Percentiles rank a stretch among this genome's conserved stretches.
These are phyloP conservation scores for Hirtodrosophila cameraria DNA, from an alignment of 2,888 invertebrate species.

Conservation along the genomic window DNA sequence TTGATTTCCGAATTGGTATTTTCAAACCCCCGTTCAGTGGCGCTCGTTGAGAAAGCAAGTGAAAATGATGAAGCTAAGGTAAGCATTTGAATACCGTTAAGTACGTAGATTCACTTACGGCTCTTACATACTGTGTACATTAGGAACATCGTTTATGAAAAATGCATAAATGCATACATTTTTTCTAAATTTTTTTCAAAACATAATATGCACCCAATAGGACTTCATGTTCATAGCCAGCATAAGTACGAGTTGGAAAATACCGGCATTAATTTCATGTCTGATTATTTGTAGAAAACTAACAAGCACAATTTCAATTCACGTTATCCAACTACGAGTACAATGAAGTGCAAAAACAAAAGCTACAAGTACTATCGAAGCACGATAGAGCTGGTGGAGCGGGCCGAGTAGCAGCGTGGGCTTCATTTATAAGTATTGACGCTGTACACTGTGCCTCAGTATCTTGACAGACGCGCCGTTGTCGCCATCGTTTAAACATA, in stretches of 20 bases:
- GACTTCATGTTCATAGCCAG: background rate
- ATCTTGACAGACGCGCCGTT: conserved; percentile 55
- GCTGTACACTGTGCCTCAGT: conserved; percentile 50
- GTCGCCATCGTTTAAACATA: conserved; percentile 35
- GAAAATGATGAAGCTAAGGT: no score
- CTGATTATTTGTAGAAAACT: conserved; percentile 19
- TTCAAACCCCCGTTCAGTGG: no score
- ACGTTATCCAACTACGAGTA: conserved; percentile 3
- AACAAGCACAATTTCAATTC: conserved; percentile 16
- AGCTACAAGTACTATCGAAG: conserved; percentile 11
- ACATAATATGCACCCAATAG: background rate
- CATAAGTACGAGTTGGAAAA: conserved; percentile 1
- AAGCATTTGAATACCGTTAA: no score
- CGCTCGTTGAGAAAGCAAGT: no score
- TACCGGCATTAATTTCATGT: conserved; percentile 3
- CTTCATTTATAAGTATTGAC: conserved; percentile 46
- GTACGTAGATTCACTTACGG: no score
- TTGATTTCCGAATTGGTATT: no score
- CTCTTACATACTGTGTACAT: no score
- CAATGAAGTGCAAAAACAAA: conserved; percentile 34
- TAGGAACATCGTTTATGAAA: no score
- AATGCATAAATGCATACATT: no score
- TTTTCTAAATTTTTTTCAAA: no score
- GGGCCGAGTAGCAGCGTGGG: conserved; percentile 14
- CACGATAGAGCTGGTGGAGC: conserved; percentile 24